Base-by-base conservation (phyloP, 2,888 invertebrate genomes). In the Rhimphoctona megacephalus region DNA sequence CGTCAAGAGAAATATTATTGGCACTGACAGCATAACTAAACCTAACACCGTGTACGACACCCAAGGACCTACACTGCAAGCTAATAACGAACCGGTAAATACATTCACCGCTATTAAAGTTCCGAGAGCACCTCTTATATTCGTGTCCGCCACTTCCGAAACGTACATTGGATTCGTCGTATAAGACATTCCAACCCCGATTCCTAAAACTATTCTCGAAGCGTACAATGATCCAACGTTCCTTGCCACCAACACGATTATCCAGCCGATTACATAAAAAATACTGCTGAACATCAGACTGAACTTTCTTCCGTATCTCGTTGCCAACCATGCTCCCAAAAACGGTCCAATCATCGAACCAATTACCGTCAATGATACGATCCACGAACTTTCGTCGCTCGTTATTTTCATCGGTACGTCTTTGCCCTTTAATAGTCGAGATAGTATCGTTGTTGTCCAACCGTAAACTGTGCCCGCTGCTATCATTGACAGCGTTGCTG, bases 401-500 rank as follows among this genome's bases (percentile, higher is more conserved):
- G 91, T 92, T 49, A 94, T 89, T 43, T 86, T 89, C 4, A 94
- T 69, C 0, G 93, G 93, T 1, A 91, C 89, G n/a, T 90, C 89
- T n/a, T 81, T 36, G 8, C 88, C 86, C 9, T 86, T 46, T 57
- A 85, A 90, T 30, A 94, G 81, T 43, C 92, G 91, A 5, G 91
- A 88, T 6, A 92, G 88, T 36, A 90, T 92, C 9, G 93, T 93
- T 14, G 94, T 94, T 19, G 92, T 90, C 94, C 94, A 94, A 36
- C 94, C 94, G 83, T 92, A 94, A 8, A 94, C 94, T 0, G 94
- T 94, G 2, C 94, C 94, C 0, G 91, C 94, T 4, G 93, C 92
- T 7, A 94, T 93, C 94, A 94, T 94, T n/a, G 94, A 94, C 19
- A 94, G 86, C 3, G 94, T 94, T 7, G 94, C 94, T 94, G 88